Conservation (phyloP, 2,113 vertebrate species). For the Indicator maculatus region DNA sequence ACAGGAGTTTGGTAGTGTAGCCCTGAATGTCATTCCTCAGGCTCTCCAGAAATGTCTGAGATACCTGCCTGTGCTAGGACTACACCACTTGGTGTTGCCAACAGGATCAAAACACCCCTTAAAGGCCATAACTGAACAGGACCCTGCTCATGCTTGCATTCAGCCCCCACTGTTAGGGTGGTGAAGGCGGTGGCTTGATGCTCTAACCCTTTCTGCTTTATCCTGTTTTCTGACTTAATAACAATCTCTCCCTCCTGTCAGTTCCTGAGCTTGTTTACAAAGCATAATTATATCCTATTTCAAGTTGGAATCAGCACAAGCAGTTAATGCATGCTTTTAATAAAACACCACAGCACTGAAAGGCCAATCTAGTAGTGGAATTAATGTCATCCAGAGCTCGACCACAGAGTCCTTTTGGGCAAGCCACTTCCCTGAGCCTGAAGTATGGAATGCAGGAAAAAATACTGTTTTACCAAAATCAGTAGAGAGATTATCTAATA, state of each 20-base stretch:
- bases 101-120: background rate
- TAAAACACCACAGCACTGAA: background rate
- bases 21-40: background rate
- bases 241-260: background rate
- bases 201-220: background rate
- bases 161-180: background rate
- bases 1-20: background rate
- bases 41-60: background rate
- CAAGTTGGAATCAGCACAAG: background rate
- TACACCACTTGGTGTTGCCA: background rate
- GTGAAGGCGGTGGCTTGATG: background rate
- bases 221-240: background rate
- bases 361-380: background rate
- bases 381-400: background rate
- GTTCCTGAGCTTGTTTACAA: slow-evolving; percentile 12
- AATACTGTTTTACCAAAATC: background rate
- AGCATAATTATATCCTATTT: background rate
- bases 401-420: background rate
- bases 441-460: background rate
- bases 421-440: background rate
- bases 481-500: slow-evolving; percentile 14
- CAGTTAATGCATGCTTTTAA: background rate
- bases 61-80: background rate
- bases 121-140: background rate
- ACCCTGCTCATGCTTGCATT: background rate